Evolutionary conservation across 2,797 vertebrate species (phyloP).

Genomic region (Loris lydekkerianus): DNA sequence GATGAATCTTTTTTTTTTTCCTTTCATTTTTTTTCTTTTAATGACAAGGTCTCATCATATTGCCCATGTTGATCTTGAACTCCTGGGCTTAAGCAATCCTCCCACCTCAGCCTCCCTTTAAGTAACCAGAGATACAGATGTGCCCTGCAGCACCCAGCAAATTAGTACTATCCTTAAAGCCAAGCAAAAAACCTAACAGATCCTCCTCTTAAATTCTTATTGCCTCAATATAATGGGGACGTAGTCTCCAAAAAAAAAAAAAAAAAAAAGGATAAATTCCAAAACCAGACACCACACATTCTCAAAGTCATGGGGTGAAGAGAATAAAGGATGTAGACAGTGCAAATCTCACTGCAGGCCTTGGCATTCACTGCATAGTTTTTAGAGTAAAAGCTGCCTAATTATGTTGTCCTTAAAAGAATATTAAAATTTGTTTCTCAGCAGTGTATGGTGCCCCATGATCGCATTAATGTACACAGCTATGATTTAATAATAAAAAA

Average conservation of each 20-base stretch:
- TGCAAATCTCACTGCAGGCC: background rate
- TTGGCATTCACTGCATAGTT: background rate
- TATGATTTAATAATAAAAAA: background rate
- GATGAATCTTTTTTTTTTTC: background rate
- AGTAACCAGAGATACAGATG: background rate
- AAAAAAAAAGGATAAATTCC: background rate
- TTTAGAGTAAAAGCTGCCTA: background rate
- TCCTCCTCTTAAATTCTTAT: constrained; percentile 3
- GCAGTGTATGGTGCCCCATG: background rate
- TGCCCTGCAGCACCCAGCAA: background rate
- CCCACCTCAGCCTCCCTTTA: background rate
- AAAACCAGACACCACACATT: constrained; percentile 16
- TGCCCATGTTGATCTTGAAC: background rate
- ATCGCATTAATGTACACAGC: too few relatives aligned
- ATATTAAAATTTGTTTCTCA: constrained; percentile 5
- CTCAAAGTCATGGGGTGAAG: constrained; percentile 22
- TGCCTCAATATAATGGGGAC: background rate
- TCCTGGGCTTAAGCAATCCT: background rate
- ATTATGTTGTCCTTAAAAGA: constrained; percentile 35
- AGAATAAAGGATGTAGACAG: background rate
- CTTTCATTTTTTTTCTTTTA: too few relatives aligned
- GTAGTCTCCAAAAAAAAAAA: constrained; percentile 35
- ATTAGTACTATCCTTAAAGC: background rate
- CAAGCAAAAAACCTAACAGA: constrained; percentile 42
- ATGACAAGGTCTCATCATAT: background rate